Conservation (phyloP, 2,797 vertebrate genomes). For the Mus spretus region DNA sequence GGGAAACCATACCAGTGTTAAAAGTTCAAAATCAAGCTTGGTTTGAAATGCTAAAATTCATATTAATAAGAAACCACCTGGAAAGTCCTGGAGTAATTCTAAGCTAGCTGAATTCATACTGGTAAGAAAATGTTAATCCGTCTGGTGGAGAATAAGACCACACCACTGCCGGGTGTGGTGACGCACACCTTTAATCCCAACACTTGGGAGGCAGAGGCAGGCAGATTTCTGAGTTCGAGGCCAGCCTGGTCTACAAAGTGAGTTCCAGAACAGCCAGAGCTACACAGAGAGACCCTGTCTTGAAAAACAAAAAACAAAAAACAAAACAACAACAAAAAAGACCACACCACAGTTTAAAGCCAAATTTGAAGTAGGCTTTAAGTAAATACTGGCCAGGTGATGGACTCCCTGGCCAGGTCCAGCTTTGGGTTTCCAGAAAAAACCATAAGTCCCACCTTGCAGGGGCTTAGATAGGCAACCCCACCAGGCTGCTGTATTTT, state of each 20-base stretch:
- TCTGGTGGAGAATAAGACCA: not conserved
- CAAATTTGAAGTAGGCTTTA: not conserved
- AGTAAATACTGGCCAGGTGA: not conserved
- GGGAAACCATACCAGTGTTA: conserved; percentile 45
- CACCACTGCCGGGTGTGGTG: too few species aligned
- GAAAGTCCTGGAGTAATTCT: conserved; percentile 43
- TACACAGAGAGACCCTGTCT: too few species aligned
- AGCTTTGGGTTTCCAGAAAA: not conserved
- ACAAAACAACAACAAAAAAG: too few species aligned
- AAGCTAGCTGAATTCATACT: conserved; percentile 52
- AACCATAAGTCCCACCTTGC: not conserved
- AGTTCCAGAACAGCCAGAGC: too few species aligned
- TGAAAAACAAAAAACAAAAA: too few species aligned
- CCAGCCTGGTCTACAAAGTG: too few species aligned
- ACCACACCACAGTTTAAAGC: not conserved
- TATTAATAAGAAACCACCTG: conserved; percentile 44
- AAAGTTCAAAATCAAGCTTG: conserved; percentile 39
- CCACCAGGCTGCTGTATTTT: not conserved
- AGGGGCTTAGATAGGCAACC: not conserved
- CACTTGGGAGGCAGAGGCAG: too few species aligned
- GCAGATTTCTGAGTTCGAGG: too few species aligned
- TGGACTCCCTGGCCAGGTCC: not conserved
- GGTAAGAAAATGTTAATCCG: not conserved
- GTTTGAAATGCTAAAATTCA: conserved; percentile 64
- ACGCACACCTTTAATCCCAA: too few species aligned